Base-by-base conservation (phyloP, 2,888 invertebrate species). In the Drosophila acutilabella region DNA sequence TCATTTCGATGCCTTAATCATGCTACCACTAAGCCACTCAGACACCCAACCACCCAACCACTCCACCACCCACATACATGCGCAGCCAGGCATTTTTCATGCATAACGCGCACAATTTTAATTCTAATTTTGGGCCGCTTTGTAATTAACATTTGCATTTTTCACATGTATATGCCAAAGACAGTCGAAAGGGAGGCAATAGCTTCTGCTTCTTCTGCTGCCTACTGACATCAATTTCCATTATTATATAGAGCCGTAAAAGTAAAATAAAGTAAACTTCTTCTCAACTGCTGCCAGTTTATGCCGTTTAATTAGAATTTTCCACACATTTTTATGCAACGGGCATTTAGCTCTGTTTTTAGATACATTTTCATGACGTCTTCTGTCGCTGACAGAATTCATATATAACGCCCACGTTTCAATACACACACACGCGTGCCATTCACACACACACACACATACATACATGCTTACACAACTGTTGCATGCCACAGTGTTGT, bases 81-180 rank as follows among this genome's bases (percentile, higher is more conserved):
- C 45, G 60, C 64, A 57, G 51, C 59, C 47, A 48, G 64, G 60
- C 81, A 71, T 81, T 72, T 73, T 57, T 74, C 71, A 86, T 71
- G 71, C 71, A 64, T 76, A 66, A 64, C 67, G 72, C 78, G 65
- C 76, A 71, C 83, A 64, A 56, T 68, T 83, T 77, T 79, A 75
- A 73, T 68, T 83, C 81, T 79, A 75, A 73, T 84, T 81, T 69
- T 64, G 65, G 59, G 50, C 54, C 56, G 56, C 61, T 69, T 30
- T 71, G 71, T 79, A 83, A 84, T 81, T 87, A 84, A 86, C 67
- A 82, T 88, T 88, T 77, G 73, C 80, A 86, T 82, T 74, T 85
- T 77, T 79, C 26, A 78, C 65, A 58, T 53, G 57, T 75, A 69
- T 61, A 62, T 66, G 51, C 50, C 59, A 52, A 45, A 41, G 18